Evolutionary conservation across 2,888 invertebrate species (phyloP), one percentile per base, ranked within the genome.

Genomic region (Megamerina dolium): DNA sequence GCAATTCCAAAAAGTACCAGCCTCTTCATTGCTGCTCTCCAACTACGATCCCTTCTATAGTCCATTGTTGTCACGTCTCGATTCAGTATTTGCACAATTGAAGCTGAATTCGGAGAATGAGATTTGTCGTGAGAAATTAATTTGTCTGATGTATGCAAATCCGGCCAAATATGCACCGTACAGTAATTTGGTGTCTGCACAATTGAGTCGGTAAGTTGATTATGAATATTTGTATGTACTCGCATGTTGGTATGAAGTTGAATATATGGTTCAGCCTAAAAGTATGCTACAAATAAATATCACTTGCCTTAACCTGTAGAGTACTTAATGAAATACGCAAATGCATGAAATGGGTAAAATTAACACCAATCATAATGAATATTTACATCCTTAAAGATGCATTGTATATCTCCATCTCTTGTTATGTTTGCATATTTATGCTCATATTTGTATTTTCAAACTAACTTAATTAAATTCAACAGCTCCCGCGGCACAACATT

Each of bases 21-120:
- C 82, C 19, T 88, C 88, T 2, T 87, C 88, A 1, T 73, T 89
- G 67, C 77, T 89, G 39, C 73, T 90, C 43, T 86, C 87, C 52
- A 87, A 86, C 68, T 91, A 88, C 69, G 91, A 91, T 66, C 90
- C 91, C 0, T 91, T 91, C 73, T 91, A 91, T 69, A 89, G 89
- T 51, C 91, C 91, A 0, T 66, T 91, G 18, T 69, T 91, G 13
- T 91, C 90, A 0, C 75, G 91, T 13, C 76, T 91, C 41, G 91
- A 90, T 57, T 83, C 87, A 0, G 87, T 90, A 33, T 90, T 89
- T 70, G 83, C 84, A 35, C 80, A 79, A 64, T 64, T 82, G 51
- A 86, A 87, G 29, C 73, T 83, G 16, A 76, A 78, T 2, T 77
- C 79, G 2, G 78, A 79, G 51, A 75, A 81, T 54, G 79, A 88